Evolutionary conservation across 2,888 invertebrate genomes (phyloP), one percentile per base, ranked within the genome.

Genomic region (Actias luna): DNA sequence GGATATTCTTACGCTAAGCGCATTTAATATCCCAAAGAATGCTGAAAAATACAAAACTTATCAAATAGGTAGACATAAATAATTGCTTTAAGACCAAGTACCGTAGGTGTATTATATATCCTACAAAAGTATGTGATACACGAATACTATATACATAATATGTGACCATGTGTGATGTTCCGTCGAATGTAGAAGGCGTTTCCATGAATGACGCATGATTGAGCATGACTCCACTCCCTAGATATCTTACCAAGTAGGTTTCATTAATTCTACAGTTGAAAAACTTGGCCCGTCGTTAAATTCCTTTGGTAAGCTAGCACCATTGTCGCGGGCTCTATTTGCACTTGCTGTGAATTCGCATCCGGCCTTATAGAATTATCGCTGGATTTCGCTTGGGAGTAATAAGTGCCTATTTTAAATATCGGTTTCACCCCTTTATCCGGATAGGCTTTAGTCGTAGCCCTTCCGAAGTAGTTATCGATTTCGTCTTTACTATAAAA

Each of bases 401-500:
- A 93, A 67, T 82, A 87, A 0, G 93, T 92, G 33, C 93, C 93
- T 68, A 93, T 82, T 70, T 93, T 93, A 77, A 90, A 93, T 12
- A 89, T 74, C 0, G 89, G 81, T 63, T 87, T 87, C 1, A 87
- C 69, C 31, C 80, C 84, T 67, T 93, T 93, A 42, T 88, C 88
- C 65, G 82, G 81, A 65, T 85, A 88, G 1, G 90, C 88, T 82
- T 93, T 94, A 8, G 95, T 94, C 1, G 95, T 94, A 60, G 88
- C 79, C 75, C 85, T 75, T 64, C 83, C 80, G 70, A 87, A 89
- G 68, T 82, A 91, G 57, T 69, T 82, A 36, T 87, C 87, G 63
- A 87, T 82, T 27, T 88, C 89, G 27, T 84, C 87, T 74, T 89
- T 92, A 63, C 72, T 87, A 73, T 85, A 86, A 71, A 87, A 91